phyloP scores from a whole-genome alignment of 2,888 invertebrate genomes.

The Rhingia campestris region DNA sequence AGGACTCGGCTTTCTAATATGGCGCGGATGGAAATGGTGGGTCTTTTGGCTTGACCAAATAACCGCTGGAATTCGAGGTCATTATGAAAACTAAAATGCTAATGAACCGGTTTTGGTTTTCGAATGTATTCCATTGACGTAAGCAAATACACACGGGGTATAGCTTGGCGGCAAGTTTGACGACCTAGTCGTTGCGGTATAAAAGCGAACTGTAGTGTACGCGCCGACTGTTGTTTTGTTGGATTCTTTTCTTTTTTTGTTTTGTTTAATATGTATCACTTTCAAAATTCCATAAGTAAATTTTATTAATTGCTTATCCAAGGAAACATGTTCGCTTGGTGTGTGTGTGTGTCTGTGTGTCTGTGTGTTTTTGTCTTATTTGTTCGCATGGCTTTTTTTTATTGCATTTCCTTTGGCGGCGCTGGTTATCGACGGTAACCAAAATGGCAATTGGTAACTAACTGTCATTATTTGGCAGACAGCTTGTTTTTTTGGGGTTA shows the following conservation, averaged over 20 bases:
- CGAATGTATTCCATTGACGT: conserved; percentile 68
- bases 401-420: not conserved
- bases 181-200: conserved; percentile 42
- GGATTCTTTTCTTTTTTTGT: not conserved
- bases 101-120: conserved; percentile 68
- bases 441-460: not conserved
- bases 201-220: conserved; percentile 1
- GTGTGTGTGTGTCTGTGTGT: too few species aligned
- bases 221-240: not conserved
- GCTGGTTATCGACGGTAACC: not conserved
- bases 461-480: not conserved
- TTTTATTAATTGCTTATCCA: conserved; percentile 65
- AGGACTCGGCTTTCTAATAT: conserved; percentile 9
- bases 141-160: conserved; percentile 33
- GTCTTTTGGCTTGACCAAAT: conserved; percentile 46
- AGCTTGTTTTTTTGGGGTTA: not conserved
- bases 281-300: conserved; percentile 63
- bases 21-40: conserved; percentile 31
- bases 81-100: conserved; percentile 65
- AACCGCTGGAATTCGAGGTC: conserved; percentile 70
- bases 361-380: conserved; percentile 6
- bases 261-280: conserved; percentile 55
- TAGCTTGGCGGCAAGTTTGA: conserved; percentile 59
- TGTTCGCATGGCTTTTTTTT: not conserved
- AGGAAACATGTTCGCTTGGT: conserved; percentile 41